Evolutionary conservation across 2,888 invertebrate genomes (phyloP).

Genomic region (Nomada ferruginata): DNA sequence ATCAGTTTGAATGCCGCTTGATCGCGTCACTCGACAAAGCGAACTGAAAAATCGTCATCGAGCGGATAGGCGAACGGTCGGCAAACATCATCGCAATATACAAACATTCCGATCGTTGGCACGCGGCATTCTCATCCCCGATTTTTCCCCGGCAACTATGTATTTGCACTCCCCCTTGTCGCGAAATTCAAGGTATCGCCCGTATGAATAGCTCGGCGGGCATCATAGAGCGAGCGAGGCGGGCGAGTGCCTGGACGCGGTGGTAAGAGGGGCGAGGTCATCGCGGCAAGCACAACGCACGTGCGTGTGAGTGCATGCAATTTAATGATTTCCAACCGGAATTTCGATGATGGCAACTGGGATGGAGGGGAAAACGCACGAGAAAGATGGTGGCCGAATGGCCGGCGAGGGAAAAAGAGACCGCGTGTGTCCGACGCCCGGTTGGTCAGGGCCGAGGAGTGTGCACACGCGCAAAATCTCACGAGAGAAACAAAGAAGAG

Average conservation of each 20-base stretch:
- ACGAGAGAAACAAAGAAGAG: conserved; percentile 52
- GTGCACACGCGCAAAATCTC: conserved; percentile 70
- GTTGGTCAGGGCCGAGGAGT: conserved; percentile 67
- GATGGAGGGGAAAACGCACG: conserved; percentile 32
- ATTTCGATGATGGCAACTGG: conserved; percentile 82
- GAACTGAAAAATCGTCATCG: conserved; percentile 24
- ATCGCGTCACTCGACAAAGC: neutral
- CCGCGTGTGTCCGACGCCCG: conserved; percentile 36
- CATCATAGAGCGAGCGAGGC: conserved; percentile 39
- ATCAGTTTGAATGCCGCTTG: too few relatives aligned
- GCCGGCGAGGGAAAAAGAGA: conserved; percentile 14
- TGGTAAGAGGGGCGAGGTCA: conserved; percentile 50
- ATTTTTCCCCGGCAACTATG: conserved; percentile 62
- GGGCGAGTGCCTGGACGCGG: conserved; percentile 34
- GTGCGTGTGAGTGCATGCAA: conserved; percentile 79
- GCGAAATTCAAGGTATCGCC: conserved; percentile 69
- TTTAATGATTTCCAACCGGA: conserved; percentile 84
- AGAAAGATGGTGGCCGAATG: conserved; percentile 34
- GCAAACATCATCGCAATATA: conserved; percentile 45
- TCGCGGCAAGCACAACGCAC: conserved; percentile 63
- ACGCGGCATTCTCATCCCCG: conserved; percentile 57
- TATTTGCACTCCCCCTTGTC: conserved; percentile 46
- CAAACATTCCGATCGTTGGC: conserved; percentile 42
- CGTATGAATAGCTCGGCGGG: conserved; percentile 56
- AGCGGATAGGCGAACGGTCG: neutral